Evolutionary conservation across 2,888 invertebrate genomes (phyloP), one percentile per base, ranked within the genome.

Genomic region (Drosophila kuntzei): DNA sequence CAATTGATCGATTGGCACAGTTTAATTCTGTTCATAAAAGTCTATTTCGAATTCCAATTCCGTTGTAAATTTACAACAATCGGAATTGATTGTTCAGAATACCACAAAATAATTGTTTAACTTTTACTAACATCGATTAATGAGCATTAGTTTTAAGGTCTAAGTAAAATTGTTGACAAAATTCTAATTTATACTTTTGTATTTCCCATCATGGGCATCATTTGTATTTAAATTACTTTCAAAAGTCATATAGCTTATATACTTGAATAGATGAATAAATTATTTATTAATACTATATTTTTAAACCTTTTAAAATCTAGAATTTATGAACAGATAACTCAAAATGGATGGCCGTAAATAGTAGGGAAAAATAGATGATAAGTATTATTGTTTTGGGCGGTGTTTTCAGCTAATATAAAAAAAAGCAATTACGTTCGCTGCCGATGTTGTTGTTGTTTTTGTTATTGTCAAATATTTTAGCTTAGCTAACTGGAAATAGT

Each of bases 381-480:
- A 50, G 27, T 29, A 54, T 9, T 32, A 8, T 50, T 39, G 14
- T 51, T 50, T 49, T 58, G 18, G n/a, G 36, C 18, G 36, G 11
- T n/a, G n/a, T 25, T 41, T 50, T 60, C 11, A 14, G 41, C 53
- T 20, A 49, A 50, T 27, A 59, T n/a, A 46, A 29, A 46, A 51
- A 60, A 51, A 29, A 51, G 27, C 22, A 68, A 47, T 68, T 51
- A 57, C 41, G 18, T 25, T 41, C 20, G 18, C 16, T 2, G 18
- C 29, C 34, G 11, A 18, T 41, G 18, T 3, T 46, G 34, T n/a
- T 37, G n/a, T 12, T 41, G 22, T 39, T 55, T 12, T 32, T 37
- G 14, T 43, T 60, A 49, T 51, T 55, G 50, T 36, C 51, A 54
- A 29, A 47, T 69, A 50, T 50, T 49, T 69, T 54, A 41, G 61